phyloP scores from a whole-genome alignment of 1,140 invertebrate genomes.

The Cephus cinctus region DNA sequence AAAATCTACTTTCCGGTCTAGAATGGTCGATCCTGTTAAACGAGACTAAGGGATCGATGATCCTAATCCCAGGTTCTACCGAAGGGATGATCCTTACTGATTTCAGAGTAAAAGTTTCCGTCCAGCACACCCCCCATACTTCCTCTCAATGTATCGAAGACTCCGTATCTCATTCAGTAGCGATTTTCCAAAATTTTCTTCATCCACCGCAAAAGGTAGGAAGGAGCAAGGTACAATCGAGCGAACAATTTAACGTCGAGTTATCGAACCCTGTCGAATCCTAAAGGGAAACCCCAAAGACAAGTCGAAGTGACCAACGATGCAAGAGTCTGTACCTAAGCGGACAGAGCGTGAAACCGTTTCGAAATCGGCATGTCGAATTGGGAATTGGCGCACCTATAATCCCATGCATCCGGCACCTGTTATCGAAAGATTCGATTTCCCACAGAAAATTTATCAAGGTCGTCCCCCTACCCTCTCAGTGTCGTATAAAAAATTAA shows the following conservation, averaged over 20 bases:
- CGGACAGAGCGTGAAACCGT: conserved; percentile 26
- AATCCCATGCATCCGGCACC: conserved; percentile 43
- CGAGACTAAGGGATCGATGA: conserved; percentile 22
- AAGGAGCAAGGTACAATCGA: too few species aligned
- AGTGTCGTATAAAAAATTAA: too few species aligned
- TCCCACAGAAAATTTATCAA: neutral
- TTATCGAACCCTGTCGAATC: too few species aligned
- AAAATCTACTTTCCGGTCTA: conserved; percentile 40
- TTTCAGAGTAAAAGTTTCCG: too few species aligned
- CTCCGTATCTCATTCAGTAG: too few species aligned
- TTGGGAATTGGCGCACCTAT: conserved; percentile 26
- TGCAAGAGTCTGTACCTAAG: conserved; percentile 6
- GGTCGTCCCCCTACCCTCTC: too few species aligned
- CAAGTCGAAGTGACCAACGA: conserved; percentile 11
- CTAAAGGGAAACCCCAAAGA: neutral
- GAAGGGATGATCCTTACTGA: conserved; percentile 1
- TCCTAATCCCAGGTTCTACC: conserved; percentile 14
- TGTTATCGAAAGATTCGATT: conserved; percentile 29
- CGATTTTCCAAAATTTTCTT: too few species aligned
- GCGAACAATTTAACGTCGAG: too few species aligned
- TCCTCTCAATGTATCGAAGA: too few species aligned
- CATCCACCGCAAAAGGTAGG: too few species aligned
- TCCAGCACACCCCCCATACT: too few species aligned
- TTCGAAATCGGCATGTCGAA: conserved; percentile 32
- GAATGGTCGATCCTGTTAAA: conserved; percentile 42